Conservation (phyloP, 2,113 vertebrate genomes). For the Scomber colias region DNA sequence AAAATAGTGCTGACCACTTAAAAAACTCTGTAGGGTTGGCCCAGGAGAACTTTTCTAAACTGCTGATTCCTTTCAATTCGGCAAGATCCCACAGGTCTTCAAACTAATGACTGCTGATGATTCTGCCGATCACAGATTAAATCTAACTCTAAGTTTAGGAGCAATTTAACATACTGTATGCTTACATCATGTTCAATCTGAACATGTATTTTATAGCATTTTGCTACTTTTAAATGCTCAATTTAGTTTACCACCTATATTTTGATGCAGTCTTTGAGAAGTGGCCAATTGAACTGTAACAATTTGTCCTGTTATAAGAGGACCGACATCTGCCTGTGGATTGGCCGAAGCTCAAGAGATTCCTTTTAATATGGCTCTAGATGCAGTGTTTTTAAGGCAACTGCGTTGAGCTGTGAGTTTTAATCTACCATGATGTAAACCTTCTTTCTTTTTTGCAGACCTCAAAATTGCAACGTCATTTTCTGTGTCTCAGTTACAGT, state of each 20-base stretch:
- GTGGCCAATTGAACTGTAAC: no score
- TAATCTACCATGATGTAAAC: background rate
- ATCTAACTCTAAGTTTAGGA: background rate
- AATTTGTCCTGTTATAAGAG: no score
- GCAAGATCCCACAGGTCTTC: slow-evolving; percentile 32
- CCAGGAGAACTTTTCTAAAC: slow-evolving; percentile 35
- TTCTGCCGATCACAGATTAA: slow-evolving; percentile 14
- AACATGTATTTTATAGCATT: background rate
- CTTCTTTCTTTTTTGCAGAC: slow-evolving; percentile 6
- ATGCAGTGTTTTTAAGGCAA: background rate
- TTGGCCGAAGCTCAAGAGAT: no score
- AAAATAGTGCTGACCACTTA: slow-evolving; percentile 48
- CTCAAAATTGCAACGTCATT: background rate
- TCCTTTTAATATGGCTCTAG: background rate
- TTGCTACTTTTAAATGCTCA: background rate
- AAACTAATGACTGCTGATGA: slow-evolving; percentile 3
- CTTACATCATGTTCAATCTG: background rate
- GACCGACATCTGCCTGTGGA: no score
- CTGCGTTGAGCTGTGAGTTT: slow-evolving; percentile 4
- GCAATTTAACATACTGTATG: no score
- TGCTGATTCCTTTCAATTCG: slow-evolving; percentile 44
- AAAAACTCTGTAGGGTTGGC: slow-evolving; percentile 4
- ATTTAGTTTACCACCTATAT: background rate
- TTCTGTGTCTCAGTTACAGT: slow-evolving; percentile 3
- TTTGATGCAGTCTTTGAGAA: background rate